Percentiles rank a stretch among this genome's conserved stretches.
These are phyloP conservation scores for Sericinus montela DNA, from an alignment of 2,888 invertebrate species.

Conservation along the genomic window DNA sequence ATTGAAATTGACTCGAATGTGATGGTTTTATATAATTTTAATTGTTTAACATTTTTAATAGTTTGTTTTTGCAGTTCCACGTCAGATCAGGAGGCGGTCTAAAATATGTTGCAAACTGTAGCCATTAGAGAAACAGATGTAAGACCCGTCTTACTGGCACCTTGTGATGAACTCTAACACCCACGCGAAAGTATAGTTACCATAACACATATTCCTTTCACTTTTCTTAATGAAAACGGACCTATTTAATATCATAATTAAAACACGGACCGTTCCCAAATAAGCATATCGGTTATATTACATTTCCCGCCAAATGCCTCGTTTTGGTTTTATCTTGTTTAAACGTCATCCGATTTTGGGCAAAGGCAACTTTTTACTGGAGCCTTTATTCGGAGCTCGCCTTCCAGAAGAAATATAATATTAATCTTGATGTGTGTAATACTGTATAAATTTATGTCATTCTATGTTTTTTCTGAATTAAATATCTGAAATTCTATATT, in stretches of 20 bases:
- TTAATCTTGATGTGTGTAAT: constrained; percentile 52
- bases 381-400: constrained; percentile 40
- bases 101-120: no score
- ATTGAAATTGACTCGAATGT: no score
- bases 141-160: not conserved
- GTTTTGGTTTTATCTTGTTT: constrained; percentile 43
- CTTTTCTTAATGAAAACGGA: constrained; percentile 18
- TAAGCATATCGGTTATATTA: constrained; percentile 46
- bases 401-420: constrained; percentile 42
- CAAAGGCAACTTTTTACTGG: constrained; percentile 49
- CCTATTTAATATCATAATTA: constrained; percentile 30
- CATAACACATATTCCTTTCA: constrained; percentile 17
- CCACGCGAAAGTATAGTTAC: not conserved
- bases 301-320: constrained; percentile 44
- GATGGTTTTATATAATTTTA: no score
- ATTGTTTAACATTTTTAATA: no score
- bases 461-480: constrained; percentile 8
- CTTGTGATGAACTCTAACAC: not conserved
- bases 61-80: no score
- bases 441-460: constrained; percentile 18
- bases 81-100: no score
- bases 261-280: constrained; percentile 30
- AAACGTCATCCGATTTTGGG: constrained; percentile 43
- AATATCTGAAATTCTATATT: constrained; percentile 9
- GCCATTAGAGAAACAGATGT: not conserved